phyloP scores from a whole-genome alignment of 2,113 vertebrate genomes.

The Petromus typicus region DNA sequence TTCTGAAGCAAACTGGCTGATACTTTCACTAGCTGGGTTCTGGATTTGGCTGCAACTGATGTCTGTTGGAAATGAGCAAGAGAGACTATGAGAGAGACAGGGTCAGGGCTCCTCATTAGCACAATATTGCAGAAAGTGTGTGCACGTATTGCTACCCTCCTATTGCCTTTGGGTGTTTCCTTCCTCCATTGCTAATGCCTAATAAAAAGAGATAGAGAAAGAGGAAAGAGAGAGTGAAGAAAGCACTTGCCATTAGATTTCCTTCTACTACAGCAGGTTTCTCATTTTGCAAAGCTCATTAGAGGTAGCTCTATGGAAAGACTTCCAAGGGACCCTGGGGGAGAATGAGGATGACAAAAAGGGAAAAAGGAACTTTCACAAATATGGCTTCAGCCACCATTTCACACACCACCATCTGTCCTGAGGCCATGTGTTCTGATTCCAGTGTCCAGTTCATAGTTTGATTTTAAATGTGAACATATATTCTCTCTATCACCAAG shows the following conservation, averaged over 20 bases:
- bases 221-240: constrained; percentile 26
- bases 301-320: constrained; percentile 82
- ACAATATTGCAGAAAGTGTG: background rate
- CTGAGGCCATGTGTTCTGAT: background rate
- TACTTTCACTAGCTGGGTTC: background rate
- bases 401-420: constrained; percentile 60
- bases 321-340: constrained; percentile 80
- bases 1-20: background rate
- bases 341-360: constrained; percentile 47
- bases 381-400: constrained; percentile 73
- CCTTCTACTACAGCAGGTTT: constrained; percentile 82
- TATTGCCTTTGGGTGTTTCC: constrained; percentile 84
- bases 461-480: constrained; percentile 41
- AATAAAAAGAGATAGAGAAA: constrained; percentile 78
- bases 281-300: constrained; percentile 89
- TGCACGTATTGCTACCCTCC: constrained; percentile 75
- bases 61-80: background rate
- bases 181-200: constrained; percentile 85
- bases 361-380: constrained; percentile 54
- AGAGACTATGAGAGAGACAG: background rate
- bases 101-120: constrained; percentile 53
- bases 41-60: background rate
- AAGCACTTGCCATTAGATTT: constrained; percentile 86
- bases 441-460: background rate
- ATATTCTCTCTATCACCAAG: background rate